These are phyloP conservation scores for Tridacna crocea DNA, from an alignment of 2,888 invertebrate species.

Conservation along the genomic window DNA sequence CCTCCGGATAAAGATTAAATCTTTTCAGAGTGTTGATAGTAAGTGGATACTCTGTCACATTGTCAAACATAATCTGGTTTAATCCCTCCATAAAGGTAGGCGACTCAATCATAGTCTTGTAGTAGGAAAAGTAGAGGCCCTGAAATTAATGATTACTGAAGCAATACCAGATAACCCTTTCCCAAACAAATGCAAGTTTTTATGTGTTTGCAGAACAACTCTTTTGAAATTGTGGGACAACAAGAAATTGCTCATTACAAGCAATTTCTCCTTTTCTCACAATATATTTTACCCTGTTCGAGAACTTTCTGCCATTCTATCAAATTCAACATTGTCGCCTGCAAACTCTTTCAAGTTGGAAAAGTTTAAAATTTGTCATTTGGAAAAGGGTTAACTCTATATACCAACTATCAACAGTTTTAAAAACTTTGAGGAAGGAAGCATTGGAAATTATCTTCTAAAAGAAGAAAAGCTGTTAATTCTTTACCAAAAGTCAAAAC, in stretches of 20 bases:
- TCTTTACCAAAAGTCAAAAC: too few species aligned
- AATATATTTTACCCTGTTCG: neutral
- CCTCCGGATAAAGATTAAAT: conserved; percentile 94
- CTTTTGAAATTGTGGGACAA: conserved; percentile 1
- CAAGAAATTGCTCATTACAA: neutral
- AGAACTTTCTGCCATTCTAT: too few species aligned
- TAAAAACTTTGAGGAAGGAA: too few species aligned
- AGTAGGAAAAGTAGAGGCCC: conserved; percentile 95
- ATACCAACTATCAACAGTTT: too few species aligned
- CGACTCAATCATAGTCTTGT: conserved; percentile 91
- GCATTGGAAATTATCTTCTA: too few species aligned
- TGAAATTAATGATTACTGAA: conserved; percentile 78
- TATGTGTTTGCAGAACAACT: neutral
- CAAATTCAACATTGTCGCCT: too few species aligned
- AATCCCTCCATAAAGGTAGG: conserved; percentile 88
- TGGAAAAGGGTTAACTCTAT: too few species aligned
- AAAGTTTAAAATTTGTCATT: too few species aligned
- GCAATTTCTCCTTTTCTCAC: conserved; percentile 14
- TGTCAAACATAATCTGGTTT: conserved; percentile 88
- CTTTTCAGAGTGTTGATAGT: conserved; percentile 92
- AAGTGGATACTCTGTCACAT: conserved; percentile 91
- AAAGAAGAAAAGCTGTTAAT: too few species aligned
- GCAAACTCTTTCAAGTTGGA: too few species aligned
- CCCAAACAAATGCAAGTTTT: neutral
- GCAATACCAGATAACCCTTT: neutral